Evolutionary conservation across 2,797 vertebrate genomes (phyloP).

Genomic region (Darevskia nairensis): DNA sequence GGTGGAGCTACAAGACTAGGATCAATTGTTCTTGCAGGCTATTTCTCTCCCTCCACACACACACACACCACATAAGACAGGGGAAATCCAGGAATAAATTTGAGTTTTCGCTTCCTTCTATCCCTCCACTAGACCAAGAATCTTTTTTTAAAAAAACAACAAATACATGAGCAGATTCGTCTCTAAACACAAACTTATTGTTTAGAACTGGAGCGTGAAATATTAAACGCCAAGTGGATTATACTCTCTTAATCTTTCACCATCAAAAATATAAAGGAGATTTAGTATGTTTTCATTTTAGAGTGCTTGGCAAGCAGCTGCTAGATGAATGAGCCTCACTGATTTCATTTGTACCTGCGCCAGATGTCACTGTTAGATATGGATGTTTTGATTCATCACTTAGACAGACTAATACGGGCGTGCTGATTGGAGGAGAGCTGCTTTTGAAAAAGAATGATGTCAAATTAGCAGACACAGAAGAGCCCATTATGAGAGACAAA

Average conservation of each 20-base stretch:
- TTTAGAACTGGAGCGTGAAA: constrained; percentile 61
- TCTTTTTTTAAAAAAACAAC: neutral
- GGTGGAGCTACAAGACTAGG: neutral
- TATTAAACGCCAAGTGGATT: constrained; percentile 68
- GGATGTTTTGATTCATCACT: constrained; percentile 75
- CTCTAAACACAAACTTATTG: constrained; percentile 45
- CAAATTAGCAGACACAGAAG: constrained; percentile 71
- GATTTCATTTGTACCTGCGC: constrained; percentile 71
- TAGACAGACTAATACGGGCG: constrained; percentile 64
- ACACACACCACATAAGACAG: neutral
- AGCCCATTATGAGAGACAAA: constrained; percentile 70
- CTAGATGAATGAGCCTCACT: constrained; percentile 69
- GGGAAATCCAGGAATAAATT: neutral
- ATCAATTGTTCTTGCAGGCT: neutral
- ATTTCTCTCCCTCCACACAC: neutral
- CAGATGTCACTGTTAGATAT: constrained; percentile 63
- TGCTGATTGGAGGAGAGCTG: constrained; percentile 65
- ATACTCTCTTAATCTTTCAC: constrained; percentile 67
- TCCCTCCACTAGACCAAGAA: neutral
- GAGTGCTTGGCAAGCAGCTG: constrained; percentile 63
- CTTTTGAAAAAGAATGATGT: constrained; percentile 70
- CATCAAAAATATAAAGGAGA: constrained; percentile 59
- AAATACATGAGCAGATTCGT: neutral
- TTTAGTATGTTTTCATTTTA: constrained; percentile 62
- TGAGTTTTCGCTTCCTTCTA: neutral